Conservation (phyloP, 2,797 vertebrate genomes). For the Eidolon dupreanum region DNA sequence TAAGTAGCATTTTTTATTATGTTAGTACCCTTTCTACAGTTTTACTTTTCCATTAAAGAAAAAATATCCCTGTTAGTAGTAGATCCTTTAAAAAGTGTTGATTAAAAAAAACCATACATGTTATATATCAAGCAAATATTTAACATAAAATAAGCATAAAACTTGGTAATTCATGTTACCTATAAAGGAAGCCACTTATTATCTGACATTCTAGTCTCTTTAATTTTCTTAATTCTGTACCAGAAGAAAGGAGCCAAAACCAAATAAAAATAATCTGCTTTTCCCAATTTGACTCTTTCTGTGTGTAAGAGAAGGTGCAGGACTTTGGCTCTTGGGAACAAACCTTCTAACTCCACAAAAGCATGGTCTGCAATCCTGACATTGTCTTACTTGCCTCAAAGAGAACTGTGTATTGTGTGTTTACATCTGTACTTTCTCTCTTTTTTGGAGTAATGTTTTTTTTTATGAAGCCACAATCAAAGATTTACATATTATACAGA, state of each 20-base stretch:
- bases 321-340: not conserved
- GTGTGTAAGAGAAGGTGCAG: not conserved
- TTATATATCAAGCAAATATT: not conserved
- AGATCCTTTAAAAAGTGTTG: conserved; percentile 25
- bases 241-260: not conserved
- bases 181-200: not conserved
- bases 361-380: not conserved
- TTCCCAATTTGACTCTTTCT: not conserved
- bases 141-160: conserved; percentile 33
- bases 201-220: not conserved
- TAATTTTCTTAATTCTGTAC: not conserved
- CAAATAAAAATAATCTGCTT: not conserved
- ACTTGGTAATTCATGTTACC: not conserved
- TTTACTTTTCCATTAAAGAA: conserved; percentile 21
- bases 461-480: not conserved
- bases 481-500: not conserved
- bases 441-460: not conserved
- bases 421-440: not conserved
- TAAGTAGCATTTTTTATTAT: not conserved
- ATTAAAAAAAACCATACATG: not conserved
- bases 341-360: not conserved
- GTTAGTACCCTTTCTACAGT: not conserved
- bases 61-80: not conserved
- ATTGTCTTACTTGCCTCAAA: not conserved
- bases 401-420: not conserved